A percentile compares a stretch with the other conserved stretches of the same genome.
Conservation (phyloP, 2,113 vertebrate species). For the Perca fluviatilis region DNA sequence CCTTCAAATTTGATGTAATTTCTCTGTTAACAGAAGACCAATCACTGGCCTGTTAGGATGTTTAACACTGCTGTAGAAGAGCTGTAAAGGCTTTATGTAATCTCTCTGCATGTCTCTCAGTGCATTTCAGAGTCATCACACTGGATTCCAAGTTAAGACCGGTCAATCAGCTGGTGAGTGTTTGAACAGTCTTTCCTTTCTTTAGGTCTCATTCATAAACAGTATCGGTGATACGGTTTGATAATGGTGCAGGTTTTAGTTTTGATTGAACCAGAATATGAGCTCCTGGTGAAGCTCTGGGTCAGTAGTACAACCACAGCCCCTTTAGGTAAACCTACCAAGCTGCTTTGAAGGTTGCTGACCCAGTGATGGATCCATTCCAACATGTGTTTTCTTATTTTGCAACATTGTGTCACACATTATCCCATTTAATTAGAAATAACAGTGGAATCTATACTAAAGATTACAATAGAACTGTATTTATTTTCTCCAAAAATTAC, state of each 20-base stretch:
- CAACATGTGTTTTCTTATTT: background rate
- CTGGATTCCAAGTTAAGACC: no score
- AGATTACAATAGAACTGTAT: background rate
- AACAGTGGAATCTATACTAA: background rate
- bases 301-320: no score
- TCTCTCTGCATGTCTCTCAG: background rate
- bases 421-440: background rate
- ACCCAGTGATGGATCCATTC: background rate
- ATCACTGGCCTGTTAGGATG: background rate
- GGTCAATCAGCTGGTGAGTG: no score
- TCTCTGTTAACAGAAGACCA: background rate
- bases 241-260: background rate
- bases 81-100: background rate
- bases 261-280: background rate
- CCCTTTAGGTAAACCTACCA: constrained; percentile 58
- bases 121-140: no score
- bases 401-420: background rate
- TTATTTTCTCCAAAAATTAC: no score
- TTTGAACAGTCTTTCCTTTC: no score
- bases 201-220: background rate
- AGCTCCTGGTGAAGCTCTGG: no score
- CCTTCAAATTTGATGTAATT: background rate
- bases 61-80: background rate
- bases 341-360: background rate
- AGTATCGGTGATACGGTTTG: background rate